Percentiles rank a stretch among this genome's conserved stretches.
phyloP scores from a whole-genome alignment of 2,113 vertebrate genomes.

The Nothobranchius kuhntae region DNA sequence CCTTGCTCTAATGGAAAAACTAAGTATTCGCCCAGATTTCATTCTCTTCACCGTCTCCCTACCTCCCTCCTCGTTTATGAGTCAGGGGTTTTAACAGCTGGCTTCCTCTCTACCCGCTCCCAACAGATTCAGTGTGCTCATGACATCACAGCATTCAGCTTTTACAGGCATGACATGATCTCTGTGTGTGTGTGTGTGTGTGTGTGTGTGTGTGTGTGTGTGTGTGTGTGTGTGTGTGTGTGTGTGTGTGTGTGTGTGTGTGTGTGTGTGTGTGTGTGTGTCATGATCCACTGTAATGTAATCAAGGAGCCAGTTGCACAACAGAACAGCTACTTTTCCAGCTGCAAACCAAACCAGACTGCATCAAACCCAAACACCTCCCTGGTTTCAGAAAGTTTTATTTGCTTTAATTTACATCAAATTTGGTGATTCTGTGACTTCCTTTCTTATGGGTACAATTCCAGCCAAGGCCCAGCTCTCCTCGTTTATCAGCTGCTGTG shows the following conservation, averaged over 20 bases:
- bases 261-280: not conserved
- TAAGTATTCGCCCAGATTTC: slow-evolving; percentile 66
- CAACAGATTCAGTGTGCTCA: slow-evolving; percentile 60
- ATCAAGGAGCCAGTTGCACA: slow-evolving; percentile 31
- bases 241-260: no score
- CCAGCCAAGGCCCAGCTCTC: slow-evolving; percentile 21
- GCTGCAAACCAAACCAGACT: slow-evolving; percentile 17
- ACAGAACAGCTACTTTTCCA: slow-evolving; percentile 44
- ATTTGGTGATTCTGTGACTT: not conserved
- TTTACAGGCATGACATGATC: slow-evolving; percentile 32
- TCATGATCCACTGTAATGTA: slow-evolving; percentile 6
- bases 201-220: no score
- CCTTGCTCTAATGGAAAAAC: slow-evolving; percentile 80
- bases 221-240: no score
- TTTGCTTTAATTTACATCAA: not conserved
- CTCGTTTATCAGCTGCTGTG: slow-evolving; percentile 50
- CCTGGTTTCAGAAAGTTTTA: not conserved
- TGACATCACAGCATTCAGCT: slow-evolving; percentile 64
- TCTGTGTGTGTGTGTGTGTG: slow-evolving; percentile 6
- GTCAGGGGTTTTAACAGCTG: slow-evolving; percentile 72
- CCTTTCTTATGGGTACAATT: no score
- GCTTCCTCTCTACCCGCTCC: slow-evolving; percentile 15
- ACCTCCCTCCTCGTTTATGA: slow-evolving; percentile 70
- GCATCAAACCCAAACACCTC: not conserved
- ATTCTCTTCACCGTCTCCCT: slow-evolving; percentile 47